Conservation (phyloP, 2,113 vertebrate genomes). For the Lagopus leucura region DNA sequence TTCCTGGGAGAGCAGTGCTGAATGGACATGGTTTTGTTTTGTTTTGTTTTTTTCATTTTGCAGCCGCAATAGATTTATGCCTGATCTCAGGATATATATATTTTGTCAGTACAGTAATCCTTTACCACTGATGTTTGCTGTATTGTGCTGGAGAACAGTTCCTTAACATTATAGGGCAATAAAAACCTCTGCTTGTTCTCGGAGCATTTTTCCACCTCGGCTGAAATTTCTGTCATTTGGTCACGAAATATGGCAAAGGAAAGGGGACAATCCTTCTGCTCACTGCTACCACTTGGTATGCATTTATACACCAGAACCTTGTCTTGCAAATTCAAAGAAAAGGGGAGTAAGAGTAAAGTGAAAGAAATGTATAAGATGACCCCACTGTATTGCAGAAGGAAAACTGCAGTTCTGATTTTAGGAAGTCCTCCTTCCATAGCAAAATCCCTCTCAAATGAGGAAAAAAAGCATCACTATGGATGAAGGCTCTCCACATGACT, state of each 20-base stretch:
- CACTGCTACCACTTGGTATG: neutral
- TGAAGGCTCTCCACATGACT: neutral
- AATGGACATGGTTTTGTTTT: neutral
- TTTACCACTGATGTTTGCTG: neutral
- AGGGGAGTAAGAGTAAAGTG: neutral
- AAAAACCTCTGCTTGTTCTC: neutral
- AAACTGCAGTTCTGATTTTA: neutral
- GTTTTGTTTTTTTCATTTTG: conserved; percentile 5
- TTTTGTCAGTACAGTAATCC: neutral
- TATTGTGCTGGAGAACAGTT: neutral
- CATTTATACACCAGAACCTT: neutral
- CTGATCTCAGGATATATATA: neutral
- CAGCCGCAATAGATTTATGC: neutral
- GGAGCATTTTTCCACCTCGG: neutral
- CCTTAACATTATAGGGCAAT: neutral
- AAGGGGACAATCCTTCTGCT: neutral
- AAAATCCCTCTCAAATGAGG: neutral
- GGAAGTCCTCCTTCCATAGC: neutral
- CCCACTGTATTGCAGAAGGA: neutral
- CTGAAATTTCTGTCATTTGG: neutral
- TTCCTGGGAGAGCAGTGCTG: neutral
- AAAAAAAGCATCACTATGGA: neutral
- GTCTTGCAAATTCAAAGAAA: neutral
- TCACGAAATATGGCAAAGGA: neutral
- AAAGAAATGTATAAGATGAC: neutral